Evolutionary conservation across 2,888 invertebrate genomes (phyloP).

Genomic region (Eupithecia vulgata): DNA sequence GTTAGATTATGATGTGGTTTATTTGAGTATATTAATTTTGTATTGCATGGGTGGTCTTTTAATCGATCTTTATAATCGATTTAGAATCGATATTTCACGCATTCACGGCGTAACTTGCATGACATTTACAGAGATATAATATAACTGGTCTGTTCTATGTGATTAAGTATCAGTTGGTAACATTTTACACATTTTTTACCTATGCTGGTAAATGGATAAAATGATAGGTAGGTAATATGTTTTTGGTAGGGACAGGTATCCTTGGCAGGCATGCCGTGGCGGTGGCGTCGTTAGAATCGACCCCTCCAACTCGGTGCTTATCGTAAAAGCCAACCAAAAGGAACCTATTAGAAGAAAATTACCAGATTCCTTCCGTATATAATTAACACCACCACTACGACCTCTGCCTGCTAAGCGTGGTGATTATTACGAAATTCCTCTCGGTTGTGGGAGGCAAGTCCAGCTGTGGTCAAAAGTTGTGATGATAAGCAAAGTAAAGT

Average conservation of each 20-base stretch:
- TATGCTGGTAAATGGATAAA: background rate
- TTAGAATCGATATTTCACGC: conserved; percentile 33
- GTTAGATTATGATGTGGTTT: conserved; percentile 70
- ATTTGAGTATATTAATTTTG: conserved; percentile 64
- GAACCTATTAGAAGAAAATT: no score
- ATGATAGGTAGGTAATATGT: background rate
- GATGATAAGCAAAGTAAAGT: background rate
- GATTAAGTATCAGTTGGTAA: background rate
- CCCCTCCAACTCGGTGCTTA: no score
- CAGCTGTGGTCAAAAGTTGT: background rate
- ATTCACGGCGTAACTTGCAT: conserved; percentile 7
- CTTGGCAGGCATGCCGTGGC: no score
- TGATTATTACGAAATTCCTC: background rate
- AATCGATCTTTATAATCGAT: conserved; percentile 44
- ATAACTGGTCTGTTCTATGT: background rate
- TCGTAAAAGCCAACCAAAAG: no score
- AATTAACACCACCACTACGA: no score
- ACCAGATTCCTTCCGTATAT: no score
- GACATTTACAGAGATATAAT: conserved; percentile 2
- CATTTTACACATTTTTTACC: background rate
- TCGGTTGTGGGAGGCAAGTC: background rate
- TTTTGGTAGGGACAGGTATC: no score
- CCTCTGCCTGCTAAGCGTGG: background rate
- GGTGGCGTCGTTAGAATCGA: no score
- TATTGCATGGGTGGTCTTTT: conserved; percentile 61